These are phyloP conservation scores for Chelonia mydas DNA, from an alignment of 2,797 vertebrate species.

Conservation along the genomic window DNA sequence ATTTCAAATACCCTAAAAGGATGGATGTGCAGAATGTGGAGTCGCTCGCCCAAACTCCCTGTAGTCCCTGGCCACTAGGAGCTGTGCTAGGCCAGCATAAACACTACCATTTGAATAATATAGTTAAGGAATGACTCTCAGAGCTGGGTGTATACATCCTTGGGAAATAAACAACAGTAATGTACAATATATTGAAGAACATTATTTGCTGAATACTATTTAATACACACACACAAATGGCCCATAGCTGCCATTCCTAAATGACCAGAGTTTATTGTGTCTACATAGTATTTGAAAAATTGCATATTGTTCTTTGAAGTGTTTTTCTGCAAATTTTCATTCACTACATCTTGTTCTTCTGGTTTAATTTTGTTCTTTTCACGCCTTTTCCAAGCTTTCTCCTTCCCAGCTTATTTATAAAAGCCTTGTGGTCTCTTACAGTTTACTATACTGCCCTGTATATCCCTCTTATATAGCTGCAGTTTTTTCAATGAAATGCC, in stretches of 20 bases:
- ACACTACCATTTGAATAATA: not conserved
- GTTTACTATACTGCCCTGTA: not conserved
- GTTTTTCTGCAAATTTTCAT: not conserved
- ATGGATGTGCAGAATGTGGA: rapidly evolving
- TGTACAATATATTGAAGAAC: not conserved
- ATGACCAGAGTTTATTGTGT: not conserved
- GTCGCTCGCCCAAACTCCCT: not conserved
- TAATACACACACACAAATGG: not conserved
- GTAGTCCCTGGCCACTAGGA: not conserved
- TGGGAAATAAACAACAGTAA: not conserved
- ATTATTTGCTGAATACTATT: not conserved
- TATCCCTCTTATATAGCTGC: not conserved
- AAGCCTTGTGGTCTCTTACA: not conserved
- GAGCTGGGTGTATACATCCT: not conserved
- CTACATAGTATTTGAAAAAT: not conserved
- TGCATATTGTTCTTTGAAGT: not conserved
- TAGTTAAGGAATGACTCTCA: not conserved
- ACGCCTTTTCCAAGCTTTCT: not conserved
- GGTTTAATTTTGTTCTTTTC: not conserved
- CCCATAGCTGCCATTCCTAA: not conserved
- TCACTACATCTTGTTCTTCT: not conserved
- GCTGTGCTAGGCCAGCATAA: not conserved
- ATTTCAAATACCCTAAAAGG: not conserved
- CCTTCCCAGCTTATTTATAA: not conserved
- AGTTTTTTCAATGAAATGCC: not conserved